Percentiles rank a stretch among this genome's conserved stretches.
phyloP scores from a whole-genome alignment of 1,140 invertebrate genomes.

The Drosophila bipectinata region DNA sequence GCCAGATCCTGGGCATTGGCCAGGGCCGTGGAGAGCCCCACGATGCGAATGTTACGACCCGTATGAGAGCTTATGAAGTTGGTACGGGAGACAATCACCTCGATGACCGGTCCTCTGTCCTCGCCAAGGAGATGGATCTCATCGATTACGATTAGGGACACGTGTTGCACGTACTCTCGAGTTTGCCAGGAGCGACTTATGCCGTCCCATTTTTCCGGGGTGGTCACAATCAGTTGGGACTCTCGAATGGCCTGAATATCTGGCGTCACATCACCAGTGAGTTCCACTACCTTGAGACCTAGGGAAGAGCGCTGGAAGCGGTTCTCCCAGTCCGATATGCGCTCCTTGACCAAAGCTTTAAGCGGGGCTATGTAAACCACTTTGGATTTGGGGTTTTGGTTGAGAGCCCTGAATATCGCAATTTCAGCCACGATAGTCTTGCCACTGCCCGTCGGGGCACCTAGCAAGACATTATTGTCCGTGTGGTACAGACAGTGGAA shows the following conservation, averaged over 20 bases:
- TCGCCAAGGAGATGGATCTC: slow-evolving; percentile 99
- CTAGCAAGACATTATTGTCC: slow-evolving; percentile 96
- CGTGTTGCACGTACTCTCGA: slow-evolving; percentile 96
- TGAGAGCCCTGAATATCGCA: slow-evolving; percentile 97
- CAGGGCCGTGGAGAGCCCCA: slow-evolving; percentile 98
- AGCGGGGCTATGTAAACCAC: slow-evolving; percentile 99
- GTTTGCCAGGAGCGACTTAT: slow-evolving; percentile 99
- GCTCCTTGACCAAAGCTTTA: slow-evolving; percentile 98
- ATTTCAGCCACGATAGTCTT: slow-evolving; percentile 99
- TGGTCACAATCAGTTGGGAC: slow-evolving; percentile 98
- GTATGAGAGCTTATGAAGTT: slow-evolving; percentile 97
- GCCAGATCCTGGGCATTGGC: slow-evolving; percentile 98
- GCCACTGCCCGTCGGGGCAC: slow-evolving; percentile 99
- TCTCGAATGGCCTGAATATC: slow-evolving; percentile 93
- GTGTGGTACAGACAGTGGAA: slow-evolving; percentile 98
- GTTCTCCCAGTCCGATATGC: slow-evolving; percentile 98
- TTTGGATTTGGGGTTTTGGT: slow-evolving; percentile 92
- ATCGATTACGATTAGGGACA: slow-evolving; percentile 98
- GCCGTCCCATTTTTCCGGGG: slow-evolving; percentile 99
- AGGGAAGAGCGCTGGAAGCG: slow-evolving; percentile 90
- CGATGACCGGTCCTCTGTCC: slow-evolving; percentile 93
- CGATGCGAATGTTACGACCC: slow-evolving; percentile 90
- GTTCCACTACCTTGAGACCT: slow-evolving; percentile 95
- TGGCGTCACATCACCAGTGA: slow-evolving; percentile 98
- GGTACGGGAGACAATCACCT: slow-evolving; percentile 93